Evolutionary conservation across 2,113 vertebrate genomes (phyloP).

Genomic region (Forbesichthys papilliferus): DNA sequence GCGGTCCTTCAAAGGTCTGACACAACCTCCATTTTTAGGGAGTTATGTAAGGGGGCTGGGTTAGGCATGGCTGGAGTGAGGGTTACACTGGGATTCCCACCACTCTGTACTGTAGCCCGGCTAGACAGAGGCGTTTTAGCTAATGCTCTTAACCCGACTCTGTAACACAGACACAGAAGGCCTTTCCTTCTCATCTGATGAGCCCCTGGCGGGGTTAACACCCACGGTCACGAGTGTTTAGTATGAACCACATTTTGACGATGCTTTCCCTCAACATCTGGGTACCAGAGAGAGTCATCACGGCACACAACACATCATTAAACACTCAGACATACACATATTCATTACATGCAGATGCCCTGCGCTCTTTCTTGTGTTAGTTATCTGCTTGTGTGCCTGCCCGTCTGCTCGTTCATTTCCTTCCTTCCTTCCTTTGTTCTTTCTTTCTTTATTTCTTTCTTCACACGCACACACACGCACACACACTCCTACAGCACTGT

Average conservation of each 20-base stretch:
- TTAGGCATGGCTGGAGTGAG: conserved; percentile 23
- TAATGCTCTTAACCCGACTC: conserved; percentile 75
- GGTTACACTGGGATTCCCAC: conserved; percentile 68
- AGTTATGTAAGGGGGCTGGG: conserved; percentile 24
- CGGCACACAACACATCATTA: neutral
- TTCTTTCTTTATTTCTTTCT: neutral
- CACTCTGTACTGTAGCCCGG: conserved; percentile 65
- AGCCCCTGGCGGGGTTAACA: conserved; percentile 43
- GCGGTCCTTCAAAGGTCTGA: conserved; percentile 35
- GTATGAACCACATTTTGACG: neutral
- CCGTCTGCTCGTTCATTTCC: neutral
- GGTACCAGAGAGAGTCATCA: conserved; percentile 5
- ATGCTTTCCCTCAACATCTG: conserved; percentile 8
- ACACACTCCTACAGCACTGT: neutral
- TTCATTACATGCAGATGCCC: neutral
- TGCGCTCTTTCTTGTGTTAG: no score
- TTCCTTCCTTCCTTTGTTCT: neutral
- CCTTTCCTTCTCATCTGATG: conserved; percentile 37
- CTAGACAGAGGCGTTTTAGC: conserved; percentile 70
- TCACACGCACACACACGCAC: neutral
- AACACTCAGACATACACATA: neutral
- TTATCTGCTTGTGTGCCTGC: no score
- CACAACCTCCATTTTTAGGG: conserved; percentile 24
- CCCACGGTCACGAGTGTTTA: conserved; percentile 33
- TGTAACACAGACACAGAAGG: conserved; percentile 65